Base-by-base conservation (phyloP, 92 coral and sea anemone genomes). In the Phenganax marumi region DNA sequence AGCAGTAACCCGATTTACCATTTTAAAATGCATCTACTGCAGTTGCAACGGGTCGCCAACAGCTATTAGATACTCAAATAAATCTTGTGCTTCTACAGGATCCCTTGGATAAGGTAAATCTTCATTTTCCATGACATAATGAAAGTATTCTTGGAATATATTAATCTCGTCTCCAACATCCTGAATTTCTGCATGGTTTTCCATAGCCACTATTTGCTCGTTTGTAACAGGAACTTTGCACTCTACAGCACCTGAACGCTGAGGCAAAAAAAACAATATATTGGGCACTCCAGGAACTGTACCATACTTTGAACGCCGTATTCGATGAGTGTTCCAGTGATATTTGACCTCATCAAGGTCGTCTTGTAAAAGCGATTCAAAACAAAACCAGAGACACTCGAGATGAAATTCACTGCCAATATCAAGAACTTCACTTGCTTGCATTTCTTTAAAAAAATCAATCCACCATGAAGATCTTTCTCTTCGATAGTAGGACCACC, bases 311-410 rank as follows among this genome's bases (percentile, higher is more conserved):
- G 84, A 85, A 12, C 73, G 74, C 21, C 79, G 88, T 62, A 86
- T 86, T 62, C 81, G 71, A 43, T 86, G 89, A 33, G 89, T 86
- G 73, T 86, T 86, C 89, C 89, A 86, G 86, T 86, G 86, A 68
- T 72, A 50, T 39, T 53, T 81, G 62, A 86, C 86, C 65, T 84
- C 53, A 52, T 87, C 90, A 51, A 87, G 75, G 65, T 87, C 87
- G 19, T 76, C 68, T 61, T 87, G 90, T 76, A 87, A 70, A 54
- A 87, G 39, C 33, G 73, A 22, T 58, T 75, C 52, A 58, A 85
- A 85, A 74, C 89, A 88, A 75, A 88, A 88, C 87, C 90, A 87
- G 56, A 87, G 56, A 63, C 90, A 87, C 71, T 87, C 90, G 63
- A 70, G 73, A 43, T 64, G 46, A 64, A 64, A 64, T 24, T 64